Evolutionary conservation across 2,888 invertebrate species (phyloP).

Genomic region (Drosophila eohydei): DNA sequence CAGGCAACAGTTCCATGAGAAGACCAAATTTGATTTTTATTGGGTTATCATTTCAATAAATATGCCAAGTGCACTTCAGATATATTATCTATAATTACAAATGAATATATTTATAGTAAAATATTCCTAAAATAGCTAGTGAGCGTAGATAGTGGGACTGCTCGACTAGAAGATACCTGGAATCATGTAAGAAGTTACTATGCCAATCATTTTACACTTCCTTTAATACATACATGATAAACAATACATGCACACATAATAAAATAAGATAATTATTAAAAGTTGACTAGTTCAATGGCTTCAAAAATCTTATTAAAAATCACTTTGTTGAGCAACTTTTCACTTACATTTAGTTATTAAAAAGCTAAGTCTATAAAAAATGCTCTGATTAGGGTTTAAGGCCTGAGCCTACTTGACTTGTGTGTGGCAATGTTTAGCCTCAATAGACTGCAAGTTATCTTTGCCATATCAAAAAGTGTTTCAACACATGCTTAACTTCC

Average conservation of each 20-base stretch:
- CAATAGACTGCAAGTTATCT: not conserved
- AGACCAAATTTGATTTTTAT: conserved; percentile 3
- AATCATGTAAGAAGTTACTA: not conserved
- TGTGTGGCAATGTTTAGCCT: not conserved
- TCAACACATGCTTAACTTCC: not conserved
- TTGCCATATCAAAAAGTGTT: not conserved
- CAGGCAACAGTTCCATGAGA: not conserved
- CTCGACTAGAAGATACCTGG: not conserved
- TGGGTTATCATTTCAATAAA: not conserved
- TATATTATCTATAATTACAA: not conserved
- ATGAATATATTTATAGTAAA: too few relatives aligned
- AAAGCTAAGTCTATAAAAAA: not conserved
- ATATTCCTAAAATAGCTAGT: too few relatives aligned
- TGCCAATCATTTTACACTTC: too few relatives aligned
- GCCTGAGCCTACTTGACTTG: not conserved
- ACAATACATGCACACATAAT: too few relatives aligned
- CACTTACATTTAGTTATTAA: not conserved
- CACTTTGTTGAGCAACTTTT: not conserved
- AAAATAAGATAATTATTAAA: too few relatives aligned
- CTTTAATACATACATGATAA: too few relatives aligned
- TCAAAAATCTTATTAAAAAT: not conserved
- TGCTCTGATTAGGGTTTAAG: not conserved
- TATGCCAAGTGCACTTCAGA: not conserved
- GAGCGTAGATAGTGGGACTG: not conserved
- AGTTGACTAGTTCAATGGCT: too few relatives aligned